Percentiles rank a stretch among this genome's conserved stretches.
phyloP scores from a whole-genome alignment of 2,888 invertebrate species.

The Amitus sp. region DNA sequence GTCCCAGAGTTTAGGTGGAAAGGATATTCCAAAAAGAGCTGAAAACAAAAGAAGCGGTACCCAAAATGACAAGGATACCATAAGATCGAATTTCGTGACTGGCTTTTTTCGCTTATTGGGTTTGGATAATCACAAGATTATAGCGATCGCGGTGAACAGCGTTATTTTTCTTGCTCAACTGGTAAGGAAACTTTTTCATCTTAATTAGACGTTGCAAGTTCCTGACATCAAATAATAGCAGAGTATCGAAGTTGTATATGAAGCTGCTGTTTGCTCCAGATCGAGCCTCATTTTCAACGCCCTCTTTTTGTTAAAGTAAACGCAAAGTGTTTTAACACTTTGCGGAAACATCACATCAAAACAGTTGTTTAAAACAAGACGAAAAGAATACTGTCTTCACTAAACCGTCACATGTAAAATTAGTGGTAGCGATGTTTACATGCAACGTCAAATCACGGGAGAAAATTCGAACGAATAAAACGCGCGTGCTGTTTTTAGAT shows the following conservation, averaged over 20 bases:
- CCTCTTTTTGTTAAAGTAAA: background rate
- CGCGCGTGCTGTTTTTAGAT: constrained; percentile 66
- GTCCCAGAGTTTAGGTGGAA: constrained; percentile 68
- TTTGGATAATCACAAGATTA: constrained; percentile 79
- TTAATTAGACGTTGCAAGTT: background rate
- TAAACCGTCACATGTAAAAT: background rate
- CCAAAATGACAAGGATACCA: constrained; percentile 46
- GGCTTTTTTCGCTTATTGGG: constrained; percentile 78
- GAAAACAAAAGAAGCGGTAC: constrained; percentile 48
- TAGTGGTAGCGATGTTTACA: background rate
- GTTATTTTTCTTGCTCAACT: constrained; percentile 85
- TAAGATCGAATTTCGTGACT: constrained; percentile 58
- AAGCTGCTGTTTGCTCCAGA: no score
- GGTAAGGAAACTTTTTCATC: constrained; percentile 66
- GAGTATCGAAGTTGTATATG: no score
- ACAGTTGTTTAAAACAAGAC: background rate
- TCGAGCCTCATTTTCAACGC: background rate
- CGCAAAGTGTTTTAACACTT: background rate
- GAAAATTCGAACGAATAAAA: background rate
- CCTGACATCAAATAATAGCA: no score
- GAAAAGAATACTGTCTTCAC: background rate
- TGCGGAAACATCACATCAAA: background rate
- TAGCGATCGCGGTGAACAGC: constrained; percentile 84
- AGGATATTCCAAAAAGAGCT: constrained; percentile 47
- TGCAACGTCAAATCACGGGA: no score